Conservation (phyloP, 2,113 vertebrate genomes). For the Shinisaurus crocodilurus region DNA sequence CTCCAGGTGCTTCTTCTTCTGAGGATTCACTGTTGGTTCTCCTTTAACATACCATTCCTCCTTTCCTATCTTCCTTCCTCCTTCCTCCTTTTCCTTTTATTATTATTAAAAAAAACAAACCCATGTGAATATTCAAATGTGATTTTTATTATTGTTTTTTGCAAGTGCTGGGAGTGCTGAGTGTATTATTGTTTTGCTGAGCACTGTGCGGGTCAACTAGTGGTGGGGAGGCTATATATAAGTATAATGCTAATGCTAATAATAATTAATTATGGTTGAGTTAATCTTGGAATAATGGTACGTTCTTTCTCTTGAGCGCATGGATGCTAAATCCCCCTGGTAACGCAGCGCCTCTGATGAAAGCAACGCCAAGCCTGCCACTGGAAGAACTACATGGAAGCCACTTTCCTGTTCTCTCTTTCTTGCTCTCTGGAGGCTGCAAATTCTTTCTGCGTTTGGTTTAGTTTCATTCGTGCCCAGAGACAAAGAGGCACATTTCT, state of each 20-base stretch:
- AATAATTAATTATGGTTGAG: neutral
- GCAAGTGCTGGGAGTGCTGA: neutral
- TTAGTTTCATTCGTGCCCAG: neutral
- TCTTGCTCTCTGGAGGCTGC: neutral
- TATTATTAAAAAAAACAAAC: neutral
- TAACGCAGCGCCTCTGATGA: neutral
- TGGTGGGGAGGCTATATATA: neutral
- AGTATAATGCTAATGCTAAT: neutral
- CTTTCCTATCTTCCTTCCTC: neutral
- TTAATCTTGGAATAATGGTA: neutral
- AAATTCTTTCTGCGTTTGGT: neutral
- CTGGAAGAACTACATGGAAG: neutral
- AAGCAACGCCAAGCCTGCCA: neutral
- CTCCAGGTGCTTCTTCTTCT: neutral
- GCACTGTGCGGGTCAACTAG: neutral
- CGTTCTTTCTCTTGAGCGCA: neutral
- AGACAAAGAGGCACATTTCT: neutral
- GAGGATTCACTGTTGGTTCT: too few species aligned
- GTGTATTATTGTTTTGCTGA: neutral
- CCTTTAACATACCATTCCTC: too few species aligned
- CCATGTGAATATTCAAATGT: neutral
- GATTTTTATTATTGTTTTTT: neutral
- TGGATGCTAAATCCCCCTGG: neutral
- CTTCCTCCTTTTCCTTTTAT: neutral
- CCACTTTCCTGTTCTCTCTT: neutral